Conservation (phyloP, 2,888 invertebrate genomes). For the Acleris emargana region DNA sequence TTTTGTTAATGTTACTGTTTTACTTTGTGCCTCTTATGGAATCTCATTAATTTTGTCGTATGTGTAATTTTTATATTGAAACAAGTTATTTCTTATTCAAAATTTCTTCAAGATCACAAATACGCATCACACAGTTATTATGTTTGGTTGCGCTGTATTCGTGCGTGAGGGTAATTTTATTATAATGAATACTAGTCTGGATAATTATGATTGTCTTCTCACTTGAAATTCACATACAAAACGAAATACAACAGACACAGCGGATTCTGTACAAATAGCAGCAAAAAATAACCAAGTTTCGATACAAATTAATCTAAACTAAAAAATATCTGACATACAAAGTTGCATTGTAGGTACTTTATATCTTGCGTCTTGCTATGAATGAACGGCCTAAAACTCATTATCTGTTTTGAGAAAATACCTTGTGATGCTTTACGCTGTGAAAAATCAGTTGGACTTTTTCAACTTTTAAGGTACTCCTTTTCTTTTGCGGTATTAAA, state of each 20-base stretch:
- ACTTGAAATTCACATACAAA: slow-evolving; percentile 12
- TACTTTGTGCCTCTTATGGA: slow-evolving; percentile 77
- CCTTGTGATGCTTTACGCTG: too few species aligned
- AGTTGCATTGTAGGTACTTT: too few species aligned
- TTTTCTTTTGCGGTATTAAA: too few species aligned
- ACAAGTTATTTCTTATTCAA: slow-evolving; percentile 39
- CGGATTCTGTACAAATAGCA: background rate
- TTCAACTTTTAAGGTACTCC: too few species aligned
- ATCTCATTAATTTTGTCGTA: slow-evolving; percentile 70
- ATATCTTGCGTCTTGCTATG: too few species aligned
- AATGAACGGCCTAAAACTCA: too few species aligned
- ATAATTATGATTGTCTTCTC: slow-evolving; percentile 41
- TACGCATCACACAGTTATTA: slow-evolving; percentile 29
- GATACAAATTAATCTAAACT: background rate
- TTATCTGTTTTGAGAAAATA: too few species aligned
- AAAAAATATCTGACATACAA: too few species aligned
- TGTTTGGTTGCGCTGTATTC: slow-evolving; percentile 9
- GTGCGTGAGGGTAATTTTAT: background rate
- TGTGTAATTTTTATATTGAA: slow-evolving; percentile 46
- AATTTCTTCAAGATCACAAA: slow-evolving; percentile 28
- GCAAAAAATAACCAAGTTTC: background rate
- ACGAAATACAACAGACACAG: background rate
- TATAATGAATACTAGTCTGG: slow-evolving; percentile 33
- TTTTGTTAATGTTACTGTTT: slow-evolving; percentile 75
- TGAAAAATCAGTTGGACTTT: too few species aligned